Base-by-base conservation (phyloP, 2,888 invertebrate genomes). In the Lasiommata megera region DNA sequence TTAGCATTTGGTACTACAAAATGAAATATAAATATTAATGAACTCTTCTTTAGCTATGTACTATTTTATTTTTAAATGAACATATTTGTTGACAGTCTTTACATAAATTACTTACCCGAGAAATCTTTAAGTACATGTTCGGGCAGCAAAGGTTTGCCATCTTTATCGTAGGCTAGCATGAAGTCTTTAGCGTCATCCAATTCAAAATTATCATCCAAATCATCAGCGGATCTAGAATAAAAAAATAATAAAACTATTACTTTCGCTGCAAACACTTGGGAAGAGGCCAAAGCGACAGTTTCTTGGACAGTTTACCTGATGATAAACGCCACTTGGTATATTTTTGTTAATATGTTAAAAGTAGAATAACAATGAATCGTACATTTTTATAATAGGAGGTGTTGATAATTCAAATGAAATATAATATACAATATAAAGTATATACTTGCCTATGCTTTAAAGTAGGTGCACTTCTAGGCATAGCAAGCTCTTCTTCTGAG, bases 171-270 rank as follows among this genome's bases (percentile, higher is more conserved):
- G 0, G 92, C 88, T 54, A 91, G 67, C 78, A 88, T 84, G 59
- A 92, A 89, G 1, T 84, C 76, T 17, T 83, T 76, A 57, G 93
- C 93, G 14, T 92, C 85, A 52, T 94, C 93, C 61, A 93, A 78
- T 37, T 92, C 92, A 71, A 95, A 95, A 77, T 95, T 95, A 81
- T 97, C 97, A 68, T 97, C 97, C 56, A 98, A 92, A 79, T 96
- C 97, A 87, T 98, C 98, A 0, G 97, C 97, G 60, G 94, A 94
- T 23, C 23, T 23, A 23, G 23, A 23, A 23, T 23, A 5, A 23
- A 3, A 23, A 3, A 5, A 23, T 23, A 23, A 23, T 3, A 5
- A 2, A 23, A 3, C 2, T 5, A 5, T 5, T 23, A 23, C 2
- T 23, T 23, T 23, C 23, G 23, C n/a, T n/a, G n/a, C n/a, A n/a